phyloP scores from a whole-genome alignment of 2,797 vertebrate genomes.

The Scyliorhinus canicula region DNA sequence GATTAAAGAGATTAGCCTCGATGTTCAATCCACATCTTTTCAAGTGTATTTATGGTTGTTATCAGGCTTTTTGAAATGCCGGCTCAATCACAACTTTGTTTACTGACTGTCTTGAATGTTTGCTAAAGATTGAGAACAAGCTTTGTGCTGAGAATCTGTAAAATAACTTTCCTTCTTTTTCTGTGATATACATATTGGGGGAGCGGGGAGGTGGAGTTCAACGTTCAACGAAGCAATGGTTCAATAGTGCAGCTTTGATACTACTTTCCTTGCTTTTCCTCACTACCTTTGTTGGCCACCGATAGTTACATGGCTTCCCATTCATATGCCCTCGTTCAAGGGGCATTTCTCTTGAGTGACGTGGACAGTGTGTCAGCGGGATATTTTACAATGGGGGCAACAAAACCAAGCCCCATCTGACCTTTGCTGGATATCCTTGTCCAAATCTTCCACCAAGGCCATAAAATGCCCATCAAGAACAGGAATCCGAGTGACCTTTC shows the following conservation, averaged over 20 bases:
- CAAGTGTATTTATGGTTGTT: slow-evolving; percentile 35
- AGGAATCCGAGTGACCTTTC: background rate
- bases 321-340: background rate
- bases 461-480: background rate
- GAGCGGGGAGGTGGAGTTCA: background rate
- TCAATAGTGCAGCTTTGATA: background rate
- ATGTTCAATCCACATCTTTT: slow-evolving; percentile 30
- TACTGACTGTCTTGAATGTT: slow-evolving; percentile 5
- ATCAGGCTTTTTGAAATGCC: slow-evolving; percentile 5
- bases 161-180: background rate
- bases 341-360: too few species aligned
- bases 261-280: background rate
- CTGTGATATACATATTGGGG: background rate
- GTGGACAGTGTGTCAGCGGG: background rate
- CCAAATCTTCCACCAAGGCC: background rate
- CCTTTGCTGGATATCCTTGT: background rate
- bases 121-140: slow-evolving; percentile 9
- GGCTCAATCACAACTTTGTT: slow-evolving; percentile 11
- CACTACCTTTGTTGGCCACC: background rate
- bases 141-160: background rate
- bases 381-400: background rate
- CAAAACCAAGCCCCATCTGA: background rate
- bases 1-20: slow-evolving; percentile 30
- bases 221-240: too few species aligned
- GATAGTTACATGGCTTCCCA: background rate